These are phyloP conservation scores for Morinoia aosen DNA, from an alignment of 2,888 invertebrate genomes.

Conservation along the genomic window DNA sequence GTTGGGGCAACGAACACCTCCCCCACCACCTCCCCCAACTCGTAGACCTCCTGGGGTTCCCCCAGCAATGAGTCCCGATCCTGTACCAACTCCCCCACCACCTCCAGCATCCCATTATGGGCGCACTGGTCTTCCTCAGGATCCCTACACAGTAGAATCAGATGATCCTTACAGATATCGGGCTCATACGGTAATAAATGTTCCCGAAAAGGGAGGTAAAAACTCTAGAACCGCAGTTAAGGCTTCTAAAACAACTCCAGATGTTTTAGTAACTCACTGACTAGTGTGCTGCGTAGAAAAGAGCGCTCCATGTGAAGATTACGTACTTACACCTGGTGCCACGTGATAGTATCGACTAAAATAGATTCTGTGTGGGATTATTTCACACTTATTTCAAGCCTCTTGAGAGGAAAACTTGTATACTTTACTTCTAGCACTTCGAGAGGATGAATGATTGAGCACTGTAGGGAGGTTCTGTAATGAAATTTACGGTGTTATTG, in stretches of 20 bases:
- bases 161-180: constrained; percentile 56
- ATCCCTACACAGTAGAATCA: constrained; percentile 69
- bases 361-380: neutral
- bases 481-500: neutral
- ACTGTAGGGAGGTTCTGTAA: neutral
- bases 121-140: constrained; percentile 57
- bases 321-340: neutral
- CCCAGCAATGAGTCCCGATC: constrained; percentile 59
- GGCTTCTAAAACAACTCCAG: constrained; percentile 90
- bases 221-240: constrained; percentile 72
- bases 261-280: constrained; percentile 81
- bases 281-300: constrained; percentile 49
- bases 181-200: constrained; percentile 19
- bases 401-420: neutral
- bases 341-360: neutral
- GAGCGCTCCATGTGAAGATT: neutral
- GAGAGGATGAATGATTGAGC: neutral
- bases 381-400: neutral
- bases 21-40: constrained; percentile 67
- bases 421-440: neutral
- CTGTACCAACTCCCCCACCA: constrained; percentile 67
- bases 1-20: constrained; percentile 64
- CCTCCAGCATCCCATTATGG: constrained; percentile 65
- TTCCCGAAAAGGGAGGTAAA: constrained; percentile 21
- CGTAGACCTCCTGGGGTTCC: constrained; percentile 70